Conservation (phyloP, 2,113 vertebrate genomes). For the Anoplopoma fimbria region DNA sequence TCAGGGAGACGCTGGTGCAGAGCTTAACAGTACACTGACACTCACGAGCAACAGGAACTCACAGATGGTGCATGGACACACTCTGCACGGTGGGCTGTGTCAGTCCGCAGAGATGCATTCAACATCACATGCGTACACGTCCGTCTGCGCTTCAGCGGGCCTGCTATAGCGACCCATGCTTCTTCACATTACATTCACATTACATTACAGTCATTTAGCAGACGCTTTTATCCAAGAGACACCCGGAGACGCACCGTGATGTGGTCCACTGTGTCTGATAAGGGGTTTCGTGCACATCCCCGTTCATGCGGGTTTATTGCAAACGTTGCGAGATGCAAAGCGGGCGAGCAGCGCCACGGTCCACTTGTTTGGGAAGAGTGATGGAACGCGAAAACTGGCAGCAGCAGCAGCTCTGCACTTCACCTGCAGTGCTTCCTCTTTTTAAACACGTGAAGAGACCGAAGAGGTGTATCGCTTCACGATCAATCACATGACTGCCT, state of each 20-base stretch:
- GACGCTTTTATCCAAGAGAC: too few relatives aligned
- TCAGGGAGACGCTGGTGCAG: constrained; percentile 45
- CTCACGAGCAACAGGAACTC: constrained; percentile 49
- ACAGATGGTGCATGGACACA: constrained; percentile 47
- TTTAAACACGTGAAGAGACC: not conserved
- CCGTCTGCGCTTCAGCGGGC: constrained; percentile 14
- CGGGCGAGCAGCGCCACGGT: not conserved
- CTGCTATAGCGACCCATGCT: not conserved
- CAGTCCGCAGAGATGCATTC: constrained; percentile 31
- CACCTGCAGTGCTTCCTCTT: constrained; percentile 63
- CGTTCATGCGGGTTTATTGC: constrained; percentile 7
- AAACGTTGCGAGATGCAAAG: constrained; percentile 44
- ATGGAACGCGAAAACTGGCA: constrained; percentile 36
- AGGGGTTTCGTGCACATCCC: not conserved
- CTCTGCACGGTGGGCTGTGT: constrained; percentile 19
- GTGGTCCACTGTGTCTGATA: not conserved
- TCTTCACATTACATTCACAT: too few relatives aligned
- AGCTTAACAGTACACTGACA: constrained; percentile 54
- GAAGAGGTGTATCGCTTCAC: not conserved
- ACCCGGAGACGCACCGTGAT: not conserved
- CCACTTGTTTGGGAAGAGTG: constrained; percentile 21
- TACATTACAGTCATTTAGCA: too few relatives aligned
- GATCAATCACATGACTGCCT: not conserved
- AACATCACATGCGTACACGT: constrained; percentile 2
- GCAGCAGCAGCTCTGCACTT: constrained; percentile 8